These are phyloP conservation scores for Heliangelus exortis DNA, from an alignment of 2,797 vertebrate species.

Conservation along the genomic window DNA sequence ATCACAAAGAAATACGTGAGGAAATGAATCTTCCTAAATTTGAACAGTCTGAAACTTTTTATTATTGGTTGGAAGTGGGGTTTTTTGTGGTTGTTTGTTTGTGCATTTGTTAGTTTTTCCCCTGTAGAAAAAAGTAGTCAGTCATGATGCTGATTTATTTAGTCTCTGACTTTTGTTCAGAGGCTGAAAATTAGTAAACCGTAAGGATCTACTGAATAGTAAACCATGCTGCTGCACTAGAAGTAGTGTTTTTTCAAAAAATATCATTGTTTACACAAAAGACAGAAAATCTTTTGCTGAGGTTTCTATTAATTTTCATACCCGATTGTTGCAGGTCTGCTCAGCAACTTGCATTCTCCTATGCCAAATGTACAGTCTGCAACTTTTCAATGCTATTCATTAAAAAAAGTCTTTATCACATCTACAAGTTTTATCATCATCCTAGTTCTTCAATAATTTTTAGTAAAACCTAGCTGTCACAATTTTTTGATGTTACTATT, in stretches of 20 bases:
- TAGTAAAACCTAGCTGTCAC: not conserved
- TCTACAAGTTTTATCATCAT: not conserved
- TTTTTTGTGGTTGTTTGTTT: too few relatives aligned
- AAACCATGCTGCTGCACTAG: not conserved
- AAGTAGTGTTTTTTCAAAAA: not conserved
- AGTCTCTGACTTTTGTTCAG: not conserved
- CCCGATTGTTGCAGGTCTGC: not conserved
- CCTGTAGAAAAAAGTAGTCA: too few relatives aligned
- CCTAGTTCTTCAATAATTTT: not conserved
- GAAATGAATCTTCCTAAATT: not conserved
- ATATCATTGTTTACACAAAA: not conserved
- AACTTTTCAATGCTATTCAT: not conserved
- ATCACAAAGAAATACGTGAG: not conserved
- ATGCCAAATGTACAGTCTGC: not conserved
- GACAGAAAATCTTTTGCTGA: not conserved
- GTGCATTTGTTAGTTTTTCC: too few relatives aligned
- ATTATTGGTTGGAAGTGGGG: not conserved
- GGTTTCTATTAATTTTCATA: not conserved
- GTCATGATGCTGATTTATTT: not conserved
- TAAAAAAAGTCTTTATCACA: not conserved
- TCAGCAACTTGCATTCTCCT: not conserved
- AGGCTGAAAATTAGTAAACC: not conserved
- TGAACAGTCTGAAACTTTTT: not conserved
- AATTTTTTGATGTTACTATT: not conserved
- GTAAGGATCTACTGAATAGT: not conserved